Conservation (phyloP, 2,113 vertebrate genomes). For the Hemicordylus capensis region DNA sequence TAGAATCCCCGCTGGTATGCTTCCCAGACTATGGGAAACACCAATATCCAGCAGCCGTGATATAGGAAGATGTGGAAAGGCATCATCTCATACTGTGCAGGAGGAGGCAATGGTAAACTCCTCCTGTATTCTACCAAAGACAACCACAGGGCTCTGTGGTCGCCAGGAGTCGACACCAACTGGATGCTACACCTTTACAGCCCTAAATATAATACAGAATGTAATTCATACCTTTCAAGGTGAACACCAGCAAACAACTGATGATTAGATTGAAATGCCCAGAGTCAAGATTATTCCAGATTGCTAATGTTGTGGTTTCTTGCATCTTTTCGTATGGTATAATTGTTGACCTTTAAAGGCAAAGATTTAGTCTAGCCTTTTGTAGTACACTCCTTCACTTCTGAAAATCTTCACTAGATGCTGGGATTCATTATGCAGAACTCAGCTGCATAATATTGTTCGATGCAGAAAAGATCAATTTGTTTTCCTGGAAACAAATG, state of each 20-base stretch:
- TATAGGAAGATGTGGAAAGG: no score
- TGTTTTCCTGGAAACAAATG: constrained; percentile 20
- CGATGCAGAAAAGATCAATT: background rate
- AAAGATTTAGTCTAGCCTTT: background rate
- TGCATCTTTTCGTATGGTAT: background rate
- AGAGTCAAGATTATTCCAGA: background rate
- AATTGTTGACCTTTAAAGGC: background rate
- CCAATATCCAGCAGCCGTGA: no score
- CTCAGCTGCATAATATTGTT: background rate
- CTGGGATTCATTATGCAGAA: background rate
- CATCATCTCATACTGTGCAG: no score
- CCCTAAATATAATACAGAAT: background rate
- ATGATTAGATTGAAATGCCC: background rate
- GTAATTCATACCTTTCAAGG: background rate
- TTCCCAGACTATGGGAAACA: no score
- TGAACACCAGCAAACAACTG: background rate
- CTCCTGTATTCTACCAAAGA: no score
- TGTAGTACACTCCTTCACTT: background rate
- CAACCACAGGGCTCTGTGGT: no score
- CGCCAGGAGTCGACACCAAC: no score
- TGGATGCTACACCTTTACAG: no score
- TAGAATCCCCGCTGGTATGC: no score
- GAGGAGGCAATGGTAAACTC: no score
- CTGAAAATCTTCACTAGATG: background rate
- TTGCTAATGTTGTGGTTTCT: background rate